Evolutionary conservation across 2,888 invertebrate species (phyloP).

Genomic region (Cataglyphis altisquamis): DNA sequence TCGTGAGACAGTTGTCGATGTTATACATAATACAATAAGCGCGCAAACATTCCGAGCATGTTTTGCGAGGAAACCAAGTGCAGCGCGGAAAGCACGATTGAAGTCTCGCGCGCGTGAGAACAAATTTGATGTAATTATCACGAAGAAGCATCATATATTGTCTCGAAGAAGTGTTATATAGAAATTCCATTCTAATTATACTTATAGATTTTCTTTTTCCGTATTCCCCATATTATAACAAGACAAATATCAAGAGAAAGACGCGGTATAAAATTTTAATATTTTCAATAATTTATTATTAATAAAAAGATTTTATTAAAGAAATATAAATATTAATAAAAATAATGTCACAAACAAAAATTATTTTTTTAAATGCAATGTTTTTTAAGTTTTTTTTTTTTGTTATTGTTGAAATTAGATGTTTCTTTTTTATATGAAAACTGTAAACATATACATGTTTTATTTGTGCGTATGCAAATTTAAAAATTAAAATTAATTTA

Average conservation of each 20-base stretch:
- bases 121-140: constrained; percentile 55
- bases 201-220: constrained; percentile 15
- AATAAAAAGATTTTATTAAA: neutral
- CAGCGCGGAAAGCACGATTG: constrained; percentile 4
- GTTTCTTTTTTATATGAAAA: neutral
- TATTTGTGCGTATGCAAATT: neutral
- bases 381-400: neutral
- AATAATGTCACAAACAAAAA: neutral
- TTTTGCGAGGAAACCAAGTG: constrained; percentile 39
- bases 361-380: neutral
- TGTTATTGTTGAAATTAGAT: neutral
- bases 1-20: constrained; percentile 52
- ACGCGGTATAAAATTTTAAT: neutral
- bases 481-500: constrained; percentile 29
- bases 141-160: constrained; percentile 18
- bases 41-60: constrained; percentile 35
- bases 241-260: neutral
- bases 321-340: neutral
- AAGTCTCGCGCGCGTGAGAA: constrained; percentile 49
- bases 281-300: neutral
- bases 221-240: neutral
- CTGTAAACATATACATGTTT: neutral
- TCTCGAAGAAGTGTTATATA: constrained; percentile 29
- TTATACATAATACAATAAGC: constrained; percentile 49
- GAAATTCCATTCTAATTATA: constrained; percentile 30